phyloP scores from a whole-genome alignment of 2,797 vertebrate genomes.

The Dryobates pubescens region DNA sequence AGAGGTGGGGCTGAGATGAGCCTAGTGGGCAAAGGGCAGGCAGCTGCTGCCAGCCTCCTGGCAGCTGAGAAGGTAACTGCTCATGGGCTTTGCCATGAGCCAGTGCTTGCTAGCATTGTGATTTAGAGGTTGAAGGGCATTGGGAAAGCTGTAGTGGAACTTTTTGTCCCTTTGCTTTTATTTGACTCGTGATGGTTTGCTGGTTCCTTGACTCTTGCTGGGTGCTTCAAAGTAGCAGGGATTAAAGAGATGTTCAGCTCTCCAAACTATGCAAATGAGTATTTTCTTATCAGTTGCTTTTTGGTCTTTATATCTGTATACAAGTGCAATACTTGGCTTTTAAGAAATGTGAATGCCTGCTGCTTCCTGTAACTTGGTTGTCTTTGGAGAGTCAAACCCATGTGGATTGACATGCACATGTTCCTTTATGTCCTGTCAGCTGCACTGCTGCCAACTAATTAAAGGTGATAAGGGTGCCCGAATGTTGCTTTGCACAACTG shows the following conservation, averaged over 20 bases:
- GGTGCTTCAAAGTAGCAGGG: not conserved
- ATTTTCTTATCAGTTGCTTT: not conserved
- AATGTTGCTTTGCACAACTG: not conserved
- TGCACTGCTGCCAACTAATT: not conserved
- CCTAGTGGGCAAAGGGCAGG: not conserved
- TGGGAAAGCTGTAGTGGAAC: not conserved
- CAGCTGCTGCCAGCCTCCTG: not conserved
- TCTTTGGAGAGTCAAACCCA: not conserved
- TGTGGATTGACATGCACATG: rapidly evolving
- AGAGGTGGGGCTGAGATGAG: not conserved
- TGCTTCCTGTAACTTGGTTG: not conserved
- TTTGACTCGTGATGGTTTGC: not conserved
- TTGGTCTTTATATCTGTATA: not conserved
- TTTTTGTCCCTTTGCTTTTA: not conserved
- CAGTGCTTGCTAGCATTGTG: not conserved
- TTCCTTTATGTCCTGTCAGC: not conserved
- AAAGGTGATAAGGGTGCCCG: not conserved
- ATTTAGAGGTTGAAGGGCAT: not conserved
- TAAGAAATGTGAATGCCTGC: not conserved
- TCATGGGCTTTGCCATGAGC: not conserved
- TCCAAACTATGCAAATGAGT: not conserved
- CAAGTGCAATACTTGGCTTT: not conserved
- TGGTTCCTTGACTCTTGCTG: not conserved
- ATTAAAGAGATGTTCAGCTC: not conserved
- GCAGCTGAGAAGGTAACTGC: not conserved